Evolutionary conservation across 2,888 invertebrate species (phyloP).

Genomic region (Macrosiphum euphorbiae): DNA sequence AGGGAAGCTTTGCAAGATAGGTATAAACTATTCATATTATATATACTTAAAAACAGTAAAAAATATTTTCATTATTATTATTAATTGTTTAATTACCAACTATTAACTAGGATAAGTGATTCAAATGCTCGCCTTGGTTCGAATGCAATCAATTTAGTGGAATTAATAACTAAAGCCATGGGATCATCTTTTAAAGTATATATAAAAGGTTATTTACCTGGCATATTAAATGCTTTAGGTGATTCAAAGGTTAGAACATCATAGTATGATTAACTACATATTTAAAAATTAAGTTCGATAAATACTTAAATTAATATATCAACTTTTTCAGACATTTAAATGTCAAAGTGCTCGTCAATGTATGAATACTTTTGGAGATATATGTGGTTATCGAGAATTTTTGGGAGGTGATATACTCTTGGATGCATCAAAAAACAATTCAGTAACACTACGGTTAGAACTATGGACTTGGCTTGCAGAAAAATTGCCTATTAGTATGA

Average conservation of each 20-base stretch:
- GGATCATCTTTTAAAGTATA: slow-evolving; percentile 84
- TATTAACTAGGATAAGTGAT: slow-evolving; percentile 79
- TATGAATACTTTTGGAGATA: slow-evolving; percentile 87
- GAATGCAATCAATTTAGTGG: slow-evolving; percentile 85
- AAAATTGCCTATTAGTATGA: slow-evolving; percentile 80
- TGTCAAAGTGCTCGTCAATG: slow-evolving; percentile 72
- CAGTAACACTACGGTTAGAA: slow-evolving; percentile 85
- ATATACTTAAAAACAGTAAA: background rate
- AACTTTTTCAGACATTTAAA: slow-evolving; percentile 68
- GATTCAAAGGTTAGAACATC: slow-evolving; percentile 78
- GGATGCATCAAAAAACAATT: slow-evolving; percentile 88
- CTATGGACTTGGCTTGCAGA: slow-evolving; percentile 89
- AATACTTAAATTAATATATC: background rate
- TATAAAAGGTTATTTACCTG: slow-evolving; percentile 85
- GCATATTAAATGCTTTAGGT: slow-evolving; percentile 78
- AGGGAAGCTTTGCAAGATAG: slow-evolving; percentile 77
- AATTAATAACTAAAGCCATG: slow-evolving; percentile 85
- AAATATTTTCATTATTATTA: background rate
- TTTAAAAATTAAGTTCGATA: background rate
- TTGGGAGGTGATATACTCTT: slow-evolving; percentile 91
- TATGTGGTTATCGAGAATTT: slow-evolving; percentile 84
- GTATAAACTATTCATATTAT: background rate
- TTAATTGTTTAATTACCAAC: slow-evolving; percentile 67
- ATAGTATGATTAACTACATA: background rate
- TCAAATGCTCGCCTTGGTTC: slow-evolving; percentile 94